Percentiles rank a stretch among this genome's conserved stretches.
These are phyloP conservation scores for Styela plicata DNA, from an alignment of 23 tunicate genomes.

Conservation along the genomic window DNA sequence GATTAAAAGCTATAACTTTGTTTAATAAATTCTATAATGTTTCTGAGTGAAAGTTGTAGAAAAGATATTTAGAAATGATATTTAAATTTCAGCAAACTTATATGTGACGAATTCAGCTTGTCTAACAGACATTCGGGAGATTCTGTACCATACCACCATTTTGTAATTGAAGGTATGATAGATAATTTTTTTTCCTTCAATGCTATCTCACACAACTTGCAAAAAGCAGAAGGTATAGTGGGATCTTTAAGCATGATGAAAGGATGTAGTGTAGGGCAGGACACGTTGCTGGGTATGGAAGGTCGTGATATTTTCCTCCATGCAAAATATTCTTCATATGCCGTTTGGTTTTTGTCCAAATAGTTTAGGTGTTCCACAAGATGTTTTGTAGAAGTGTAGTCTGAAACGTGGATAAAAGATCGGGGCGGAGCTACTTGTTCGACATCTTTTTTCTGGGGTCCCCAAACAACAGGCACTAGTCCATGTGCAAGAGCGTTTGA, in stretches of 20 bases:
- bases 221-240: neutral
- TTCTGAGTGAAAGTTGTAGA: too few species aligned
- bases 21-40: too few species aligned
- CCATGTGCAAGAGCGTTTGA: conserved; percentile 30
- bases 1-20: too few species aligned
- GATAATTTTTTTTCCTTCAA: neutral
- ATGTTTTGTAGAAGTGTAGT: conserved; percentile 28
- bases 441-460: conserved; percentile 51
- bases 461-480: conserved; percentile 59
- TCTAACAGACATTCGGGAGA: neutral
- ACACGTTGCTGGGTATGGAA: neutral
- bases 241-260: neutral
- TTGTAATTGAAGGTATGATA: neutral
- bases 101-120: too few species aligned
- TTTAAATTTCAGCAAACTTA: too few species aligned
- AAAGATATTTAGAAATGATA: too few species aligned
- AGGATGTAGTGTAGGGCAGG: neutral
- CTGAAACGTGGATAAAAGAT: conserved; percentile 54
- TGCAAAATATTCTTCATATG: conserved; percentile 45
- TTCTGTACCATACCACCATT: neutral
- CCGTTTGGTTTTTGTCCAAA: conserved; percentile 35
- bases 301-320: conserved; percentile 34
- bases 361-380: conserved; percentile 32
- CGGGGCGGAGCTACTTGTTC: conserved; percentile 49
- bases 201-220: neutral